A percentile compares a stretch with the other conserved stretches of the same genome.
Conservation (phyloP, 2,797 vertebrate genomes). For the Pipistrellus pygmaeus region DNA sequence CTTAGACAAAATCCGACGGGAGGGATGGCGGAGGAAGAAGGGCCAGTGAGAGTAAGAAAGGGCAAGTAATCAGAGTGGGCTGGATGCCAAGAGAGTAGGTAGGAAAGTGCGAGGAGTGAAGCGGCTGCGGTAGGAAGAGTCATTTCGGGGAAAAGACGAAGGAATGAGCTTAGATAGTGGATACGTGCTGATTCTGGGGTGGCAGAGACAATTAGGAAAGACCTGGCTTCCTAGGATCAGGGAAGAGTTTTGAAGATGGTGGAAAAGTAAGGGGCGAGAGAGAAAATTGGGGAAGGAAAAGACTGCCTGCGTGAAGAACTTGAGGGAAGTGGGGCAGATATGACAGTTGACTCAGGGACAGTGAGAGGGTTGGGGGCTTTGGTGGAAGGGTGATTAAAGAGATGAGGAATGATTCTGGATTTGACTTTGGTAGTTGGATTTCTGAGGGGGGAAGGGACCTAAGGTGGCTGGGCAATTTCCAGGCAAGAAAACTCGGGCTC, state of each 20-base stretch:
- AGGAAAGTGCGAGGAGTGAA: neutral
- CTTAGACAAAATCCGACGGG: conserved; percentile 53
- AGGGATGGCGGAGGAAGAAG: neutral
- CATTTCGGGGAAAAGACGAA: conserved; percentile 1
- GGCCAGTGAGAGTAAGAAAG: conserved; percentile 1
- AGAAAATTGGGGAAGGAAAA: conserved; percentile 43
- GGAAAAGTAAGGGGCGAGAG: conserved; percentile 2
- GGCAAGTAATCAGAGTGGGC: neutral
- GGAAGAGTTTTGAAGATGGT: conserved; percentile 71
- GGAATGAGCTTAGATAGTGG: neutral
- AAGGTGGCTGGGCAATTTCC: conserved; percentile 4
- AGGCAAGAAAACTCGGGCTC: neutral
- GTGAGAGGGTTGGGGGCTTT: neutral
- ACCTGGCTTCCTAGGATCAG: neutral
- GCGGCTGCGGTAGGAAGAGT: neutral
- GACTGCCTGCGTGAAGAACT: neutral
- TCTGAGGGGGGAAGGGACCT: conserved; percentile 2
- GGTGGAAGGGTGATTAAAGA: neutral
- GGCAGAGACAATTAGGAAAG: neutral
- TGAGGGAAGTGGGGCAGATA: neutral
- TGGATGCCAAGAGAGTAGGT: neutral
- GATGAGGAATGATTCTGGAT: neutral
- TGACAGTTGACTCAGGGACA: neutral
- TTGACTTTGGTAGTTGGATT: conserved; percentile 19
- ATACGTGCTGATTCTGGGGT: neutral